These are phyloP conservation scores for Oreonectes daqikongensis DNA, from an alignment of 2,797 vertebrate species.

Conservation along the genomic window DNA sequence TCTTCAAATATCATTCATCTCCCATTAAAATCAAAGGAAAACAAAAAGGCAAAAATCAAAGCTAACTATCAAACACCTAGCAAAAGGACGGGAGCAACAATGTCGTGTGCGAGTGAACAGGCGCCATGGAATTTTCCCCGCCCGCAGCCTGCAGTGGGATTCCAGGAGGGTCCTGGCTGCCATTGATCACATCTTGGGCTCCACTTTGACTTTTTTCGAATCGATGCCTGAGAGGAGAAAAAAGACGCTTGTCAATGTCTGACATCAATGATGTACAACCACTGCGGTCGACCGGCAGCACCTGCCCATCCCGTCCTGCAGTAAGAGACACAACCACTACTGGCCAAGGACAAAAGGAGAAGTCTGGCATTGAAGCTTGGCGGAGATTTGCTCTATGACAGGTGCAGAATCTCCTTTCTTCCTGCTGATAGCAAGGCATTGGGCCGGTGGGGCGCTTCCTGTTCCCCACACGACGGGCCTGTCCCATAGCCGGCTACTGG, in stretches of 20 bases:
- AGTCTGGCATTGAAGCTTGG: constrained; percentile 51
- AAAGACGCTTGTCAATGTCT: constrained; percentile 58
- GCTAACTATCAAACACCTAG: background rate
- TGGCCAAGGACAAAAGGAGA: constrained; percentile 60
- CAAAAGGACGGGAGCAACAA: constrained; percentile 2
- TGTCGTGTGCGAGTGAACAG: background rate
- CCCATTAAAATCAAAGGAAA: background rate
- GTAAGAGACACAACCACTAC: constrained; percentile 52
- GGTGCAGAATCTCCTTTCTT: constrained; percentile 59
- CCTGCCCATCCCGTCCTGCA: constrained; percentile 63
- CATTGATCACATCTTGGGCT: constrained; percentile 61
- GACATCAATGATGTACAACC: constrained; percentile 65
- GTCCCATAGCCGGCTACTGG: constrained; percentile 49
- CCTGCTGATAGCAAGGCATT: constrained; percentile 54
- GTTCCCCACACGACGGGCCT: constrained; percentile 50
- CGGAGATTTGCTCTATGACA: constrained; percentile 51
- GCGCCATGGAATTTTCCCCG: constrained; percentile 40
- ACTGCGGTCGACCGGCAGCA: constrained; percentile 55
- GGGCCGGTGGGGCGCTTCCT: constrained; percentile 57
- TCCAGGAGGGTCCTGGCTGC: constrained; percentile 50
- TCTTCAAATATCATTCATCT: background rate
- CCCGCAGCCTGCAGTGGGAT: constrained; percentile 44
- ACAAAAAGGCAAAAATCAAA: background rate
- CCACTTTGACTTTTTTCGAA: constrained; percentile 56
- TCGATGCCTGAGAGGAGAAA: constrained; percentile 58